These are phyloP conservation scores for Scaptomyza cyrtandrae DNA, from an alignment of 2,888 invertebrate genomes.

Conservation along the genomic window DNA sequence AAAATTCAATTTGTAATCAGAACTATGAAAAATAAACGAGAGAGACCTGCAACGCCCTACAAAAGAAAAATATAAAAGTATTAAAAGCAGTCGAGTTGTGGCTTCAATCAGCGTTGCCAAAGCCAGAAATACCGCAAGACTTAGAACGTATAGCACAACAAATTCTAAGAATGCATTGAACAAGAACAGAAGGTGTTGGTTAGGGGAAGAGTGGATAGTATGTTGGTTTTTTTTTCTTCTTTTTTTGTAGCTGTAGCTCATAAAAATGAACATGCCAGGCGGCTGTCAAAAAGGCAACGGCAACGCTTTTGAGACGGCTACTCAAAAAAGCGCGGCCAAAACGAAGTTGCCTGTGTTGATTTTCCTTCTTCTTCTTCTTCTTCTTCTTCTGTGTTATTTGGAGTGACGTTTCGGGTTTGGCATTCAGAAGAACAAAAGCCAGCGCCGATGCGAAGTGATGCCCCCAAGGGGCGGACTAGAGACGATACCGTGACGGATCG, in stretches of 20 bases:
- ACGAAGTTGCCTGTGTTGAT: slow-evolving; percentile 47
- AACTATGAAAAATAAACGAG: slow-evolving; percentile 30
- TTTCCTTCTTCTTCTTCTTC: slow-evolving; percentile 20
- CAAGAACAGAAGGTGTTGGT: background rate
- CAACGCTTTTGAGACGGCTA: slow-evolving; percentile 60
- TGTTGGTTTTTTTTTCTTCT: background rate
- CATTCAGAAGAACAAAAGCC: slow-evolving; percentile 73
- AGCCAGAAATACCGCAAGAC: slow-evolving; percentile 66
- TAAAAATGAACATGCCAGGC: slow-evolving; percentile 74
- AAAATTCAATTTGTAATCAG: slow-evolving; percentile 79
- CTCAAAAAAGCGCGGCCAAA: slow-evolving; percentile 46
- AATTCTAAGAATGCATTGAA: slow-evolving; percentile 70
- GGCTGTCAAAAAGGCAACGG: slow-evolving; percentile 70
- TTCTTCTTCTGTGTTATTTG: slow-evolving; percentile 31
- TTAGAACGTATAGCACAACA: slow-evolving; percentile 44
- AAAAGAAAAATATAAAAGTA: background rate
- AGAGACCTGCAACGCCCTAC: slow-evolving; percentile 56
- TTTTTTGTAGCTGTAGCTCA: slow-evolving; percentile 38
- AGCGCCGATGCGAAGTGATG: slow-evolving; percentile 56
- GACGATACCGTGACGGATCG: slow-evolving; percentile 61
- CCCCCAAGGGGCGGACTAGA: slow-evolving; percentile 55
- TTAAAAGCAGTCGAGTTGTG: background rate
- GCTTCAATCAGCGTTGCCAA: slow-evolving; percentile 41
- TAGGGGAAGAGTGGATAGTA: background rate
- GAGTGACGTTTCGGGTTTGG: slow-evolving; percentile 78